Base-by-base conservation (phyloP, 2,797 vertebrate species). In the Sebastiscus tertius region DNA sequence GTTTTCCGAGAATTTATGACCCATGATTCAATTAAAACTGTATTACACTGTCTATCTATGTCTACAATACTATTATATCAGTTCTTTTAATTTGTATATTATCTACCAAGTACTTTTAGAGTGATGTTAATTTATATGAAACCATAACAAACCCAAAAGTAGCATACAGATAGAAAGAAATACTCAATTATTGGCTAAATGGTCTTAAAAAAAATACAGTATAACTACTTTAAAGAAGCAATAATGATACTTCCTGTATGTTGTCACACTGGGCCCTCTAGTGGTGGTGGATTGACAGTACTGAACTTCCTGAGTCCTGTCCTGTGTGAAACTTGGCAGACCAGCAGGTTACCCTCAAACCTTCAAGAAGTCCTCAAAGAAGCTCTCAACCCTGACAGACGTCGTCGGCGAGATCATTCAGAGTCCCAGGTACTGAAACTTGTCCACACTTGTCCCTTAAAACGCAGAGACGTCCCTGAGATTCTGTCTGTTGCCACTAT, bases 241-340 rank as follows among this genome's bases (percentile, higher is more conserved):
- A 33, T 20, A 16, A 20, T 11, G 1, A 46, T 58, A 59, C 46
- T 49, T 61, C 65, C 24, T 55, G 6, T 72, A 24, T 69, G 46
- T 74, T 42, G 69, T 78, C 31, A 69, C 71, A 83, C 26, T 29
- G 20, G 22, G 81, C 81, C 87, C 82, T 83, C 91, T 91, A 4
- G 72, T 89, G 90, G 86, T 42, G 1, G 11, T 1, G n/a, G 6
- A 27, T 1, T 22, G 49, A 29, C 3, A 12, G 4, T 74, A 60
- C 39, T 4, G 52, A 55, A 27, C n/a, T 2, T 80, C 16, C 18
- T 5, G 2, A 58, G 26, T 34, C 24, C 24, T 24, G 6, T 80
- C 16, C n/a, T 8, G 2, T 61, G 26, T 34, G 6, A 71, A 70
- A 26, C 5, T n/a, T 33, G 39, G 4, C 12, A 72, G 20, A 59